A percentile compares a stretch with the other conserved stretches of the same genome.
Conservation (phyloP, 2,797 vertebrate genomes). For the Podarcis lilfordi region DNA sequence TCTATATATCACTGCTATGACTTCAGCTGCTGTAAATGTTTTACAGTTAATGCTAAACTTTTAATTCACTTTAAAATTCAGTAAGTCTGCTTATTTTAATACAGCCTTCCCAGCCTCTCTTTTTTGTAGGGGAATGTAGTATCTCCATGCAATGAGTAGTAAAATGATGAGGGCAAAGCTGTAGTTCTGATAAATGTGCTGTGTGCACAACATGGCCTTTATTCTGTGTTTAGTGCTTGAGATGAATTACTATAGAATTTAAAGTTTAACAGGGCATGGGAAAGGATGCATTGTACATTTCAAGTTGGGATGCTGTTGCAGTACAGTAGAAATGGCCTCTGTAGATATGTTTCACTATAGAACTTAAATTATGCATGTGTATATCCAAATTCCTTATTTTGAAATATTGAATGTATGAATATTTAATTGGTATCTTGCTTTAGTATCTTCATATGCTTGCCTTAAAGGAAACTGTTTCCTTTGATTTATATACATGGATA, state of each 20-base stretch:
- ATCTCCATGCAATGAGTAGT: conserved; percentile 11
- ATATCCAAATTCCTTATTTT: conserved; percentile 80
- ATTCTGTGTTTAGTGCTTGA: conserved; percentile 63
- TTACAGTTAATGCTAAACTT: conserved; percentile 36
- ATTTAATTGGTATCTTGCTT: conserved; percentile 79
- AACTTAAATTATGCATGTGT: conserved; percentile 80
- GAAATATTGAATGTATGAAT: conserved; percentile 81
- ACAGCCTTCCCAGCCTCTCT: background rate
- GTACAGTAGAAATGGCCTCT: conserved; percentile 77
- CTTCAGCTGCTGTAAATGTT: conserved; percentile 4
- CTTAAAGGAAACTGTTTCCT: conserved; percentile 78
- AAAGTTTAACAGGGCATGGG: conserved; percentile 65
- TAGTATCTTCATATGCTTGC: conserved; percentile 77
- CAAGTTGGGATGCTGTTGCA: conserved; percentile 73
- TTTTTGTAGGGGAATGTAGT: conserved; percentile 3
- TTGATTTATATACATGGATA: conserved; percentile 78
- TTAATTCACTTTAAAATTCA: conserved; percentile 19
- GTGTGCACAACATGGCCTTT: conserved; percentile 53
- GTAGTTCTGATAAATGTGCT: conserved; percentile 37
- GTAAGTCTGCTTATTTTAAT: background rate
- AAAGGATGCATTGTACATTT: conserved; percentile 67
- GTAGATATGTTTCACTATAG: conserved; percentile 78
- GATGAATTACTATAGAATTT: conserved; percentile 69
- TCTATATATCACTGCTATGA: fast-evolving
- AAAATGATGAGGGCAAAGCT: conserved; percentile 43